Base-by-base conservation (phyloP, 2,888 invertebrate species). In the Habrosyne pyritoides region DNA sequence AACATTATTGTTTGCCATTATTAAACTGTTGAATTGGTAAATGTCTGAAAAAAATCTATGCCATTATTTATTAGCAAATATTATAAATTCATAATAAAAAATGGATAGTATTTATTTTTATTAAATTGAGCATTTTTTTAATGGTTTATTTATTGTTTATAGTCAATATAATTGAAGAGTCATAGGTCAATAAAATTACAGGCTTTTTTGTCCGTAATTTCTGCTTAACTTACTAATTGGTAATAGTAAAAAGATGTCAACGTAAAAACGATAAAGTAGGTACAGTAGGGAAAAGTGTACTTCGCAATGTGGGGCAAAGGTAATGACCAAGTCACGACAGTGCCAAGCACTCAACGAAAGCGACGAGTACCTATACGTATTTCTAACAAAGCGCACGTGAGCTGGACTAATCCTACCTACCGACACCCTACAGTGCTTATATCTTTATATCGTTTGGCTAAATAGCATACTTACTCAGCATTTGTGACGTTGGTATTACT, bases 251-350 rank as follows among this genome's bases (percentile, higher is more conserved):
- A 65, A 61, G 56, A 53, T 55, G 57, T 61, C 55, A 52, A 68
- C 63, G 55, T 65, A 69, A 63, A 71, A 64, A 42, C 59, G 61
- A 60, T 68, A 64, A 67, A 67, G 65, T 67, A 61, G 57, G 62
- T 63, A 58, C 64, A 64, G 58, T 59, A 67, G 64, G 70, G 69
- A 76, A 79, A 77, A 82, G 75, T 72, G 71, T 73, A 73, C 68
- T 76, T 67, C 58, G 67, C 67, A 58, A 86, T 85, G 78, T 88
- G 67, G 85, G 75, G 59, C 81, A 77, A 66, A 68, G 65, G 73
- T 82, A 84, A 84, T 82, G 76, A 75, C 71, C 67, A 57, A 73
- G 74, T 73, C 83, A 82, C 78, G 81, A 79, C 73, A 66, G 69
- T 69, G 69, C 71, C 75, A 75, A 77, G 73, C 70, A 66, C 65